Base-by-base conservation (phyloP, 2,113 vertebrate species). In the Eleginops maclovinus region DNA sequence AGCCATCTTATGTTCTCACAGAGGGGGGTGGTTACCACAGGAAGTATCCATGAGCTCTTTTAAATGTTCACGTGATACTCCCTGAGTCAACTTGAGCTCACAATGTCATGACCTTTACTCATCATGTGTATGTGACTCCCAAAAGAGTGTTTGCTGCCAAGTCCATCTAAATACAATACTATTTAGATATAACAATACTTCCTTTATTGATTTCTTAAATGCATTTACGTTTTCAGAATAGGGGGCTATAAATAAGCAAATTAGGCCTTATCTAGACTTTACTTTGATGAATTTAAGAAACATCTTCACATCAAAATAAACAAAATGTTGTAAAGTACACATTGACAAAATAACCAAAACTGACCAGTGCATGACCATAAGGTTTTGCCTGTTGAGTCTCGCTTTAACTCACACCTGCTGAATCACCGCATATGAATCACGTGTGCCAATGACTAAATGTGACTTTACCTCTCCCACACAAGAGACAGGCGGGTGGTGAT, bases 1-100 rank as follows among this genome's bases (percentile, higher is more conserved):
- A 74, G 78, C 81, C 81, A 84, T 86, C 77, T 79, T 82, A 70
- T 55, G 31, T 12, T 43, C 61, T 61, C 22, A 75, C 49, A 53
- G 15, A 14, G 9, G 9, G 21, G 22, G 51, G 16, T 4, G 55
- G 43, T 16, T 72, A 16, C 46, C 56, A 63, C 22, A 16, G 62
- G 66, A 60, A 78, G 26, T 15, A 81, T 47, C 21, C 58, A 72
- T 40, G 55, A n/a, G 59, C 17, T 31, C 51, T 50, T 79, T 43
- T 44, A 21, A 68, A 43, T 49, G 24, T 64, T 78, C 68, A 78
- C 53, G 68, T 69, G 53, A 77, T 41, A 56, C 55, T 59, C 71
- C 51, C 53, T 74, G 47, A 22, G 21, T 76, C 19, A 24, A 59
- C 13, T 56, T 46, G n/a, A 69, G 56, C 65, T 60, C 49, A 54